These are phyloP conservation scores for Daktulosphaira vitifoliae DNA, from an alignment of 1,140 invertebrate genomes.

Conservation along the genomic window DNA sequence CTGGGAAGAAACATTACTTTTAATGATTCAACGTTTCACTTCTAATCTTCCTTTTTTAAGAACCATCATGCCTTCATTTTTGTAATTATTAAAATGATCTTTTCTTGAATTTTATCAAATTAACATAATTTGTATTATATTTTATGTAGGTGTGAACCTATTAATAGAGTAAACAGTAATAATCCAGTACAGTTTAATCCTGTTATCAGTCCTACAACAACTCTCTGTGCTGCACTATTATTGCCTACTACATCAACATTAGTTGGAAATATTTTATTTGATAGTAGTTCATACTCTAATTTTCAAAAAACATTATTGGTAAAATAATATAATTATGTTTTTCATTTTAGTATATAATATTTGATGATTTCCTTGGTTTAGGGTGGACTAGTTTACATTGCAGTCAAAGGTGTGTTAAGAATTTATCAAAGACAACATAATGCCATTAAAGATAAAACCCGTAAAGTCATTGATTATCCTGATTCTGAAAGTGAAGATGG, in stretches of 20 bases:
- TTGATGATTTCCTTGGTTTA: constrained; percentile 45
- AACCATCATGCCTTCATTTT: constrained; percentile 60
- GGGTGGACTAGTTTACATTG: constrained; percentile 86
- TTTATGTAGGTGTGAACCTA: constrained; percentile 2
- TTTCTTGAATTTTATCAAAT: neutral
- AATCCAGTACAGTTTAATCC: constrained; percentile 15
- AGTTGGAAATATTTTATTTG: constrained; percentile 83
- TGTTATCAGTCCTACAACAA: constrained; percentile 56
- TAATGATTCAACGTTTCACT: constrained; percentile 62
- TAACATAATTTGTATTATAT: neutral
- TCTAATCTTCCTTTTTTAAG: constrained; percentile 65
- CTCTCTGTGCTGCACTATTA: constrained; percentile 87
- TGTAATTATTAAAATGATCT: constrained; percentile 47
- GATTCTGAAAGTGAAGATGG: constrained; percentile 44
- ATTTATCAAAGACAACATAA: constrained; percentile 95
- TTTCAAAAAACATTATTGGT: constrained; percentile 80
- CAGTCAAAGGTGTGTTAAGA: constrained; percentile 84
- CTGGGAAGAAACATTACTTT: constrained; percentile 88
- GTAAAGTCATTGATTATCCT: constrained; percentile 70
- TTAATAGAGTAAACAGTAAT: neutral
- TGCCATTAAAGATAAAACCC: constrained; percentile 69
- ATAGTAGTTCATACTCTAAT: constrained; percentile 70
- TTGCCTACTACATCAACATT: constrained; percentile 88
- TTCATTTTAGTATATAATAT: too few species aligned
- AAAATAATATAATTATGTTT: too few species aligned